phyloP scores from a whole-genome alignment of 2,888 invertebrate species.

The Leptinotarsa rubiginosa region DNA sequence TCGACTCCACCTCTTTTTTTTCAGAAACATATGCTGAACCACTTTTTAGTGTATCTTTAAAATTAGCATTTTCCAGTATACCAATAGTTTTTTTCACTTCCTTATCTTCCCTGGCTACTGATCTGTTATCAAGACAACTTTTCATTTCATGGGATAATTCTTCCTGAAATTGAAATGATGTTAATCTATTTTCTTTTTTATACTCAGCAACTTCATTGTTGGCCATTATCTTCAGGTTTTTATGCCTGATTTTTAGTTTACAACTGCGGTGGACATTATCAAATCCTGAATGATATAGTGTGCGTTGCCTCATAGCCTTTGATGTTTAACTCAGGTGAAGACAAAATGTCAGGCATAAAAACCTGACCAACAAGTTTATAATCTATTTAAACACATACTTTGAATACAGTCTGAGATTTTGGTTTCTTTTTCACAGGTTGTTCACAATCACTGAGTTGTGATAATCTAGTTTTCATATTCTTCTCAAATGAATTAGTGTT shows the following conservation, averaged over 20 bases:
- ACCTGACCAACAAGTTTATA: too few relatives aligned
- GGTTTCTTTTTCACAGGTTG: conserved; percentile 6
- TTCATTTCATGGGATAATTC: not conserved
- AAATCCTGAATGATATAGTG: too few relatives aligned
- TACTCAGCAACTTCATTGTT: too few relatives aligned
- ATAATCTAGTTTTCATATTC: not conserved
- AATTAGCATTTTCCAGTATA: not conserved
- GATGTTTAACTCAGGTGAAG: too few relatives aligned
- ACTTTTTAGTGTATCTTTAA: not conserved
- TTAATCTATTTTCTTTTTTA: too few relatives aligned
- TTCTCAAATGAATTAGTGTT: not conserved
- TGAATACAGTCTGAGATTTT: not conserved
- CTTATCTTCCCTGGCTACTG: not conserved
- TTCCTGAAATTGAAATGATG: not conserved
- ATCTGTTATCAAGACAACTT: not conserved
- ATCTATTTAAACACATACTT: not conserved
- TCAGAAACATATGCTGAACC: not conserved
- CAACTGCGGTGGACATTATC: too few relatives aligned
- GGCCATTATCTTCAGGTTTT: too few relatives aligned
- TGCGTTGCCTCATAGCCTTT: too few relatives aligned
- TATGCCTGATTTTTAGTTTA: too few relatives aligned
- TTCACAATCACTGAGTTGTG: not conserved
- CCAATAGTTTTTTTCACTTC: not conserved
- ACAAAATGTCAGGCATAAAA: too few relatives aligned
- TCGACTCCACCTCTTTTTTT: not conserved